phyloP scores from a whole-genome alignment of 1,140 invertebrate genomes.

The Tetragnatha versicolor region DNA sequence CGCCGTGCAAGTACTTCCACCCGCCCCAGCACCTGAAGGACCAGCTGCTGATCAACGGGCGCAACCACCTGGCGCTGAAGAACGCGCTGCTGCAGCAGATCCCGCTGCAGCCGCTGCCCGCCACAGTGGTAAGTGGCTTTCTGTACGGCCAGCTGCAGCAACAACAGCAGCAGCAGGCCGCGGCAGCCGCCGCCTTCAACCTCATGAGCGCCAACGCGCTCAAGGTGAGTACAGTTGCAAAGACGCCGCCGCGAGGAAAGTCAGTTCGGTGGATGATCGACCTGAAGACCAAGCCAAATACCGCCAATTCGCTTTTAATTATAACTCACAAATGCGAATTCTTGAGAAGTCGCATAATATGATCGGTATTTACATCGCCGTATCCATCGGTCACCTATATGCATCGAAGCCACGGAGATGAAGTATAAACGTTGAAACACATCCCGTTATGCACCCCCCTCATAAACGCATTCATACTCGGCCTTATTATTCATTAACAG shows the following conservation, averaged over 20 bases:
- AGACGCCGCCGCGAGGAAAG: conserved; percentile 11
- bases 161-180: conserved; percentile 38
- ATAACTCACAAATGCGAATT: background rate
- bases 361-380: too few relatives aligned
- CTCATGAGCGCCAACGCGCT: conserved; percentile 42
- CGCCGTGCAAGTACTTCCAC: conserved; percentile 99
- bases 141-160: conserved; percentile 42
- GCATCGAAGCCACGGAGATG: too few relatives aligned
- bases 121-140: conserved; percentile 77
- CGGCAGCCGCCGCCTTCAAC: conserved; percentile 36
- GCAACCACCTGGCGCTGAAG: conserved; percentile 98
- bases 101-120: conserved; percentile 82
- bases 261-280: conserved; percentile 40
- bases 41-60: conserved; percentile 98
- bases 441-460: too few relatives aligned
- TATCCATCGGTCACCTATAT: too few relatives aligned
- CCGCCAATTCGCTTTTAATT: background rate
- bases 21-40: conserved; percentile 99
- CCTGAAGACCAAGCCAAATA: background rate
- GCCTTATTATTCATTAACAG: too few relatives aligned
- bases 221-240: conserved; percentile 42
- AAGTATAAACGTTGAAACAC: too few relatives aligned
- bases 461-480: too few relatives aligned
- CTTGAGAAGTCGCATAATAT: too few relatives aligned
- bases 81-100: conserved; percentile 96